phyloP scores from a whole-genome alignment of 1,140 invertebrate species.

The Brachionus paranguensis region DNA sequence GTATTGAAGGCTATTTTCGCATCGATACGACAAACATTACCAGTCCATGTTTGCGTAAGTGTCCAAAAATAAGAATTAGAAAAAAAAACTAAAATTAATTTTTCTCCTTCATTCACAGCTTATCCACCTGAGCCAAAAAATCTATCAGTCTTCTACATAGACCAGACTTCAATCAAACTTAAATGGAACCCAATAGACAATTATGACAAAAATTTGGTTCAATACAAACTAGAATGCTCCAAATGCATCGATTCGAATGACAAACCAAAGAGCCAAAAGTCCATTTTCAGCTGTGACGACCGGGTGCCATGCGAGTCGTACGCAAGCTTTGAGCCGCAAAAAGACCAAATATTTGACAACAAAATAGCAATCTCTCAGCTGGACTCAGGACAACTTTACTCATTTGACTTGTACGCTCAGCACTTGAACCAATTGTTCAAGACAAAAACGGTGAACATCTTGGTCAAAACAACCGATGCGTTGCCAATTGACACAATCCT shows the following conservation, averaged over 20 bases:
- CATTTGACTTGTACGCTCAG: slow-evolving; percentile 25
- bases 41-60: slow-evolving; percentile 23
- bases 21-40: not conserved
- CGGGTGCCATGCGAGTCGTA: not conserved
- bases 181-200: slow-evolving; percentile 19
- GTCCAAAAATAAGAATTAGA: not conserved
- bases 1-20: slow-evolving; percentile 18
- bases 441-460: slow-evolving; percentile 1
- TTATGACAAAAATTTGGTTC: slow-evolving; percentile 21
- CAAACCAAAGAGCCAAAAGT: not conserved
- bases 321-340: not conserved
- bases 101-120: not conserved
- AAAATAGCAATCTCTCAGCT: not conserved
- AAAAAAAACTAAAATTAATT: not conserved
- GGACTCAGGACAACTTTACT: not conserved
- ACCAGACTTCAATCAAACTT: slow-evolving; percentile 9
- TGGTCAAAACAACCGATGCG: not conserved
- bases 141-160: slow-evolving; percentile 16
- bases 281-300: not conserved
- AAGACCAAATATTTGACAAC: not conserved
- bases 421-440: slow-evolving; percentile 5
- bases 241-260: not conserved
- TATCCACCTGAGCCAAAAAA: slow-evolving; percentile 32
- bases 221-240: slow-evolving; percentile 28
- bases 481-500: not conserved